These are phyloP conservation scores for Panthera leo DNA, from an alignment of 2,113 vertebrate species.

Conservation along the genomic window DNA sequence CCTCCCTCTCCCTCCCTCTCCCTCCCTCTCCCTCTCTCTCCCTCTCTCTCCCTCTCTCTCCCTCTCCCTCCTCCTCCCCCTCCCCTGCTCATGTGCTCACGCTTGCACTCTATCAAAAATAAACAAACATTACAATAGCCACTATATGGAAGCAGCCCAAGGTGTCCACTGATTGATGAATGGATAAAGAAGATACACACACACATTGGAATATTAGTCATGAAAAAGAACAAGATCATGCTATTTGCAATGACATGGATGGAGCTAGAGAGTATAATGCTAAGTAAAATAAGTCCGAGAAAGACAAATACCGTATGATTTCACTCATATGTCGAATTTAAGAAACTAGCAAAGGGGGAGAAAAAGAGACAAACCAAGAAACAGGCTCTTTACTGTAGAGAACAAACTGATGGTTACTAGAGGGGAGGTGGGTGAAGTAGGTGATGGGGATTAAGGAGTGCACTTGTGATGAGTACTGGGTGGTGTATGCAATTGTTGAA, in stretches of 20 bases:
- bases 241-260: not conserved
- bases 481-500: not conserved
- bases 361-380: not conserved
- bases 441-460: not conserved
- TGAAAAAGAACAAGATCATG: not conserved
- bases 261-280: not conserved
- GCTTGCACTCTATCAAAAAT: too few species aligned
- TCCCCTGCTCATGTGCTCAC: too few species aligned
- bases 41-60: accelerated
- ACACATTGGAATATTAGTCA: not conserved
- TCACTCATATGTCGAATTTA: not conserved
- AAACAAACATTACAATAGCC: not conserved
- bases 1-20: too few species aligned
- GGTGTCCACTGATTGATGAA: not conserved
- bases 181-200: not conserved
- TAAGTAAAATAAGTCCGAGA: not conserved
- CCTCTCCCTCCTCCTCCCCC: too few species aligned
- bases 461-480: not conserved
- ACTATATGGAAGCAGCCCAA: not conserved
- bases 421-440: not conserved
- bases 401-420: not conserved
- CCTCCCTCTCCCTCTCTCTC: too few species aligned
- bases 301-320: not conserved
- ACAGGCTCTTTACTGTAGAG: not conserved
- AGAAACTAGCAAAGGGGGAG: not conserved